A percentile compares a stretch with the other conserved stretches of the same genome.
Evolutionary conservation across 2,888 invertebrate species (phyloP).

Genomic region (Tanytarsus gracilentus): DNA sequence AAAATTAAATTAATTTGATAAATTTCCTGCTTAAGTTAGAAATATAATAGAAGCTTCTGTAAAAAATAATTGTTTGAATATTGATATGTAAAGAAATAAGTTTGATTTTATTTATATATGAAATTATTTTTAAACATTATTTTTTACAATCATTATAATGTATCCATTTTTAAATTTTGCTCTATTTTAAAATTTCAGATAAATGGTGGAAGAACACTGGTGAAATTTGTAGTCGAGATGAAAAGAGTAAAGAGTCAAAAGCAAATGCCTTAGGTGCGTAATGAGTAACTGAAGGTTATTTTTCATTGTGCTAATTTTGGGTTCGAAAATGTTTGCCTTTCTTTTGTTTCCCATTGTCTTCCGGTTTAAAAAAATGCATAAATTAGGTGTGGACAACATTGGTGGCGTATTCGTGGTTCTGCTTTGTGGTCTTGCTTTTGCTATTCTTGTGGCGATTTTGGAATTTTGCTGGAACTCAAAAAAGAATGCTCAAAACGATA

Average conservation of each 20-base stretch:
- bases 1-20: too few species aligned
- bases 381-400: slow-evolving; percentile 56
- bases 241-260: slow-evolving; percentile 82
- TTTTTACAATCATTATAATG: too few species aligned
- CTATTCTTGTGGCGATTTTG: slow-evolving; percentile 83
- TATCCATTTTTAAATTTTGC: too few species aligned
- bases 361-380: neutral
- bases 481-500: slow-evolving; percentile 73
- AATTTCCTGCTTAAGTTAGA: too few species aligned
- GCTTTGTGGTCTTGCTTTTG: slow-evolving; percentile 80
- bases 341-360: neutral
- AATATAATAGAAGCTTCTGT: too few species aligned
- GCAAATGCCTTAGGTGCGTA: slow-evolving; percentile 73
- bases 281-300: slow-evolving; percentile 43
- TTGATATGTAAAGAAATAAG: too few species aligned
- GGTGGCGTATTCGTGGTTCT: slow-evolving; percentile 97
- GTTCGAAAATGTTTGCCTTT: neutral
- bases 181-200: too few species aligned
- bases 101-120: too few species aligned
- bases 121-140: too few species aligned
- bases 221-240: slow-evolving; percentile 79
- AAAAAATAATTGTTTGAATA: too few species aligned
- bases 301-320: neutral
- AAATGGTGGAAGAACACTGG: slow-evolving; percentile 99
- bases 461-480: slow-evolving; percentile 94